phyloP scores from a whole-genome alignment of 2,888 invertebrate species.

The Zhuqinia jingwanae region DNA sequence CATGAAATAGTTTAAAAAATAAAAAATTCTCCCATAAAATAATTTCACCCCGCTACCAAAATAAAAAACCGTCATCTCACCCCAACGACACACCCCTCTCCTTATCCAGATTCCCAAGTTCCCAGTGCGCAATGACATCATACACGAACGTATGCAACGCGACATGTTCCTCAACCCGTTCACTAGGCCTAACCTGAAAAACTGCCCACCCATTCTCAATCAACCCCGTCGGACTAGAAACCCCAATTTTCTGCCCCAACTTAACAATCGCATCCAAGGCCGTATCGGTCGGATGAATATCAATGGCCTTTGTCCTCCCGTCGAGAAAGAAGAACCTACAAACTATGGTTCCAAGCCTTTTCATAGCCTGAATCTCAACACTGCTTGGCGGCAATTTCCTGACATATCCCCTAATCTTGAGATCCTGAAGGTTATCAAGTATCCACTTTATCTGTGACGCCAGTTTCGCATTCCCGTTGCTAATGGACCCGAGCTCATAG shows the following conservation, averaged over 20 bases:
- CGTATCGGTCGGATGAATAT: slow-evolving; percentile 96
- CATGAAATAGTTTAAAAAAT: background rate
- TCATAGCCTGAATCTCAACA: slow-evolving; percentile 87
- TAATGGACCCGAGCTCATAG: slow-evolving; percentile 9
- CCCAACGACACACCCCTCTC: slow-evolving; percentile 80
- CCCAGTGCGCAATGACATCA: slow-evolving; percentile 97
- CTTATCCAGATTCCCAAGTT: slow-evolving; percentile 80
- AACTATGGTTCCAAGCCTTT: slow-evolving; percentile 93
- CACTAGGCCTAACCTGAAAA: slow-evolving; percentile 82
- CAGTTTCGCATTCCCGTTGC: slow-evolving; percentile 11
- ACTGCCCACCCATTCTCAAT: slow-evolving; percentile 96
- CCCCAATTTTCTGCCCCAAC: slow-evolving; percentile 92
- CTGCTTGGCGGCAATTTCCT: slow-evolving; percentile 88
- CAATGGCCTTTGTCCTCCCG: slow-evolving; percentile 96
- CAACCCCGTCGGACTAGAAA: background rate
- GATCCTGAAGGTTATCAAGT: slow-evolving; percentile 27
- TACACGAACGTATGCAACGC: slow-evolving; percentile 95
- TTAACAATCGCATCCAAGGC: slow-evolving; percentile 88
- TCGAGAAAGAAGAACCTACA: slow-evolving; percentile 97
- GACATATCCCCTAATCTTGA: slow-evolving; percentile 27
- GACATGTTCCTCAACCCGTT: slow-evolving; percentile 89
- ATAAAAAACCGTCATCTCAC: background rate
- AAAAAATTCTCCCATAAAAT: background rate
- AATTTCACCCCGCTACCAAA: background rate
- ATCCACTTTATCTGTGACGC: slow-evolving; percentile 36